Evolutionary conservation across 1,140 invertebrate genomes (phyloP), one percentile per base, ranked within the genome.

Genomic region (Doryteuthis pealeii): DNA sequence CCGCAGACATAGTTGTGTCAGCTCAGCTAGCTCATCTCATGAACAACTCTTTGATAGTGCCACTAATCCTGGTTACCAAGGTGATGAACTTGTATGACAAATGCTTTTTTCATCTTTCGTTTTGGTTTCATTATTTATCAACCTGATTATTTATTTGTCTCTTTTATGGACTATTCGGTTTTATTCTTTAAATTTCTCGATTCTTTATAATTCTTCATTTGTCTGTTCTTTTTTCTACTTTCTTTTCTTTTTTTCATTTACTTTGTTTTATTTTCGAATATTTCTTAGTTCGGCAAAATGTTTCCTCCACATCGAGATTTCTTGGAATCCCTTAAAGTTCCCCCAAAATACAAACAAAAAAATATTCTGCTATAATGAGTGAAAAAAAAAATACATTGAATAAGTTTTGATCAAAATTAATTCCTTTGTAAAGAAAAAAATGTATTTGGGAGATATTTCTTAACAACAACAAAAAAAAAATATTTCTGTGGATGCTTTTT

Each of bases 11-110:
- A 68, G 66, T 32, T 32, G 66, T 68, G 28, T 68, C 30, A 68
- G 66, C 30, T 68, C 66, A 30, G 18, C 66, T 18, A 68, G 66
- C 30, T 68, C 54, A n/a, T 62, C 66, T 5, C 3, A 30, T 22
- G 66, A 68, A 68, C 66, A 68, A 22, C 30, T 68, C 18, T 68
- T 8, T 68, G 66, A 68, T 68, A 32, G 66, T 68, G 28, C 66
- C 66, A 68, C 66, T 32, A 68, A 68, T 22, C 28, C 66, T 68
- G 32, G 66, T 68, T 68, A 68, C 31, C 66, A 68, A 68, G 66
- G 66, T 22, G 66, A 68, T 31, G 66, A 68, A 68, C 32, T 32
- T 68, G 66, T 68, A 68, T 68, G 66, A 68, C 66, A 68, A 28
- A 68, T 32, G 66, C 66, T 68, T 33, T 62, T 62, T 28, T 62